These are phyloP conservation scores for Ophiothrix spiculata DNA, from an alignment of 35 echinoderm and acorn worm genomes.

Conservation along the genomic window DNA sequence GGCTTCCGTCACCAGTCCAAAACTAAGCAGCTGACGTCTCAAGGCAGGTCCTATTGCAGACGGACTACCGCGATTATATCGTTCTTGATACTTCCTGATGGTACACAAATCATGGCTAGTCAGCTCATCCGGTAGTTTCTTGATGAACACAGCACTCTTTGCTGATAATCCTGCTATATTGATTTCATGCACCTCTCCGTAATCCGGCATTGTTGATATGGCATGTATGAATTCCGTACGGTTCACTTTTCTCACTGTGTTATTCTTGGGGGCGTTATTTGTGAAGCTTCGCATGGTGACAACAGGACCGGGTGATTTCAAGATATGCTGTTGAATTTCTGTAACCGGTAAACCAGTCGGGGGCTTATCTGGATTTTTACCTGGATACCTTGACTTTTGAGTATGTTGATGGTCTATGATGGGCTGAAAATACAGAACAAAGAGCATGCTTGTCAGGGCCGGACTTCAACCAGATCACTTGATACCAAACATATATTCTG, in stretches of 20 bases:
- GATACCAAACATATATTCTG: no score
- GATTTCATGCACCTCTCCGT: not conserved
- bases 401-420: no score
- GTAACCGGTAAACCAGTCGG: not conserved
- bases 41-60: not conserved
- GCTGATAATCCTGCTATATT: not conserved
- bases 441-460: no score
- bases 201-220: not conserved
- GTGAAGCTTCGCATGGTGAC: not conserved
- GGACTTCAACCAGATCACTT: no score
- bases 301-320: not conserved
- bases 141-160: not conserved
- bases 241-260: not conserved
- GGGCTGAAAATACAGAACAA: no score
- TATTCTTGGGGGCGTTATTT: not conserved
- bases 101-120: not conserved
- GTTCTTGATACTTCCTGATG: not conserved
- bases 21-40: not conserved
- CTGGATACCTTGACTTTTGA: no score
- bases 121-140: not conserved
- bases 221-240: not conserved
- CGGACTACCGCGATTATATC: not conserved
- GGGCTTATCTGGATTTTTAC: not conserved
- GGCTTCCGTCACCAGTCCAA: not conserved
- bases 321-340: not conserved